Conservation (phyloP, 2,888 invertebrate genomes). For the Pachydiplax longipennis region DNA sequence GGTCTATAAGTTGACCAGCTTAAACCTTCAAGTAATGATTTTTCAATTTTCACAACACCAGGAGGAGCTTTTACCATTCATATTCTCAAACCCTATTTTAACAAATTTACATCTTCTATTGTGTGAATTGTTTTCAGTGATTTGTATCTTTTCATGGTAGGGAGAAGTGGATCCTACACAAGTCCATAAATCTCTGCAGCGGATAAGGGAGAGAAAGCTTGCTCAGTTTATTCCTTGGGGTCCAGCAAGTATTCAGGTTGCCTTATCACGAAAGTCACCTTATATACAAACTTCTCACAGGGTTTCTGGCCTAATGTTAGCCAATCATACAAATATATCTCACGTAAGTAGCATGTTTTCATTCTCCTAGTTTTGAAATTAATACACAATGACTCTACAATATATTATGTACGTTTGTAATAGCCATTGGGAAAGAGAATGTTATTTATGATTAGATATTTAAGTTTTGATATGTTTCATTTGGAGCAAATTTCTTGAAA, state of each 20-base stretch:
- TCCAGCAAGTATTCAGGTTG: slow-evolving; percentile 96
- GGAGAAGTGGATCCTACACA: slow-evolving; percentile 98
- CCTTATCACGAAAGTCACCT: slow-evolving; percentile 91
- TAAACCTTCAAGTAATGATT: too few relatives aligned
- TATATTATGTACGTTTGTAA: neutral
- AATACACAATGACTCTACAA: neutral
- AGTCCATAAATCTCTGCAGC: slow-evolving; percentile 94
- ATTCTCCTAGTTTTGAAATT: too few relatives aligned
- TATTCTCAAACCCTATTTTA: too few relatives aligned
- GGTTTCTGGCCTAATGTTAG: slow-evolving; percentile 96
- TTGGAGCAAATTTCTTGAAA: too few relatives aligned
- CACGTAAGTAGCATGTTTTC: slow-evolving; percentile 69
- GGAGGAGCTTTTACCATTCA: too few relatives aligned
- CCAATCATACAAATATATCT: slow-evolving; percentile 97
- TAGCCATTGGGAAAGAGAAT: neutral
- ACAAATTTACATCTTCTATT: too few relatives aligned
- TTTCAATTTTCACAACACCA: too few relatives aligned
- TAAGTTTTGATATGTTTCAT: neutral
- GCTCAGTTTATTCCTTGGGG: slow-evolving; percentile 99
- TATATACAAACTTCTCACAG: slow-evolving; percentile 94
- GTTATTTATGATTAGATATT: neutral
- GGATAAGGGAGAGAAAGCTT: slow-evolving; percentile 92
- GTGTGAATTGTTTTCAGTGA: too few relatives aligned
- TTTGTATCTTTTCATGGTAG: slow-evolving; percentile 60
- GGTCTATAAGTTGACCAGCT: too few relatives aligned